Evolutionary conservation across 92 coral and sea anemone genomes (phyloP).

Genomic region (Porites cylindrica): DNA sequence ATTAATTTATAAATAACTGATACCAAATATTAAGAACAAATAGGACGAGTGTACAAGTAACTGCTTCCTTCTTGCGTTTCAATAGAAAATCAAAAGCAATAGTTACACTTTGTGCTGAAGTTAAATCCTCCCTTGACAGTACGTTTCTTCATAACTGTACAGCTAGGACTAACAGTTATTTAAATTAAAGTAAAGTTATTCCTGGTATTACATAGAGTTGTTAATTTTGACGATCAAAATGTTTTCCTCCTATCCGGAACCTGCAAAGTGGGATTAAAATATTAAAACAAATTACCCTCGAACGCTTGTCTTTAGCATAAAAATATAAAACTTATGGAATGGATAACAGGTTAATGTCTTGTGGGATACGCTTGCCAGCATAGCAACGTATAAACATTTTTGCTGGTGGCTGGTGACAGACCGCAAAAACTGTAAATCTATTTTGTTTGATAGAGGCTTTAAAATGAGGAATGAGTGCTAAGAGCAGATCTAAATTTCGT

Average conservation of each 20-base stretch:
- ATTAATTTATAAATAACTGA: slow-evolving; percentile 9
- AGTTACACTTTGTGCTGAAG: not conserved
- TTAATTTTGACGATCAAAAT: not conserved
- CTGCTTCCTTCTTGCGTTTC: not conserved
- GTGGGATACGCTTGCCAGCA: not conserved
- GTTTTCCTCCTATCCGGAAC: slow-evolving; percentile 2
- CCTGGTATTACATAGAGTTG: not conserved
- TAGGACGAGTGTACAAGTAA: not conserved
- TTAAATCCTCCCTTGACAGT: not conserved
- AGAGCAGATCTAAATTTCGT: not conserved
- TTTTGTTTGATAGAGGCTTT: not conserved
- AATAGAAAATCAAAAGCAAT: not conserved
- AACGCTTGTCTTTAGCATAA: not conserved
- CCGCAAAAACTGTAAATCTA: not conserved
- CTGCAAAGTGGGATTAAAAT: not conserved
- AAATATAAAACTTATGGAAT: not conserved
- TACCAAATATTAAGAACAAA: too few species aligned
- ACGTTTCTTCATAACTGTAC: not conserved
- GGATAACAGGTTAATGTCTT: not conserved
- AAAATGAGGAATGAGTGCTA: not conserved
- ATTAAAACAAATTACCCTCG: not conserved
- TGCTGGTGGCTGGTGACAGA: not conserved
- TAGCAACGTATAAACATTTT: slow-evolving; percentile 19
- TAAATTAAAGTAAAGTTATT: not conserved
- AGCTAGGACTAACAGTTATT: not conserved